A percentile compares a stretch with the other conserved stretches of the same genome.
phyloP scores from a whole-genome alignment of 37 sponge, comb jelly and placozoan species.

The Chondrosia reniformis region DNA sequence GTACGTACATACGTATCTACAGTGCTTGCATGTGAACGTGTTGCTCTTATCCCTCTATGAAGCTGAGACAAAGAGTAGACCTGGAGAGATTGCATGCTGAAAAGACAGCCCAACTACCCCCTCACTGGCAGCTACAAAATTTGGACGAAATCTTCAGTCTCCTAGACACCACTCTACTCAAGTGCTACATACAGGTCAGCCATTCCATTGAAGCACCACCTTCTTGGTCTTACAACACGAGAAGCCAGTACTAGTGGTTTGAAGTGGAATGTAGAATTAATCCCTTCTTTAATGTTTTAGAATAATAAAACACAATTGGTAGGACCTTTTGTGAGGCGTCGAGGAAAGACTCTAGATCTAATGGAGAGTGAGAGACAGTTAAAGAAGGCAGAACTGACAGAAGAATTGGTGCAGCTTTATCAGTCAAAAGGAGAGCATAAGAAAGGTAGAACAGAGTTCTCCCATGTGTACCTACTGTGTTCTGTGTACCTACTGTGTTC shows the following conservation, averaged over 20 bases:
- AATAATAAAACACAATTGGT: slow-evolving; percentile 34
- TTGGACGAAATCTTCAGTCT: slow-evolving; percentile 6
- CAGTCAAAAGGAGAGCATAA: slow-evolving; percentile 56
- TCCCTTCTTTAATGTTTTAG: background rate
- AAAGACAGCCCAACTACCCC: no score
- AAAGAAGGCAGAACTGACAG: slow-evolving; percentile 35
- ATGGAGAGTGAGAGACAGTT: slow-evolving; percentile 71
- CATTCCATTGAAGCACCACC: no score
- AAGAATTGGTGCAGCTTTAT: slow-evolving; percentile 82
- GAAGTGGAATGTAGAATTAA: background rate
- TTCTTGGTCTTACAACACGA: no score
- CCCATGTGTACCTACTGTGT: background rate
- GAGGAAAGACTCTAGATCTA: slow-evolving; percentile 68
- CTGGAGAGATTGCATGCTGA: no score
- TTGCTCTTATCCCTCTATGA: background rate
- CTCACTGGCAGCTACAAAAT: background rate
- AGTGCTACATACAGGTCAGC: slow-evolving; percentile 78
- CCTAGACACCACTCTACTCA: slow-evolving; percentile 85
- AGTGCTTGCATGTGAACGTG: background rate
- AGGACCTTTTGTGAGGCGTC: slow-evolving; percentile 73
- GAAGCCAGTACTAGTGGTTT: background rate
- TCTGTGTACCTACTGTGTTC: background rate
- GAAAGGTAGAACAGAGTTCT: slow-evolving; percentile 43
- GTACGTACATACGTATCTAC: slow-evolving; percentile 2
- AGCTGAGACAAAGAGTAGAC: no score